A percentile compares a stretch with the other conserved stretches of the same genome.
Conservation (phyloP, 2,888 invertebrate genomes). For the Darwinula stevensoni region DNA sequence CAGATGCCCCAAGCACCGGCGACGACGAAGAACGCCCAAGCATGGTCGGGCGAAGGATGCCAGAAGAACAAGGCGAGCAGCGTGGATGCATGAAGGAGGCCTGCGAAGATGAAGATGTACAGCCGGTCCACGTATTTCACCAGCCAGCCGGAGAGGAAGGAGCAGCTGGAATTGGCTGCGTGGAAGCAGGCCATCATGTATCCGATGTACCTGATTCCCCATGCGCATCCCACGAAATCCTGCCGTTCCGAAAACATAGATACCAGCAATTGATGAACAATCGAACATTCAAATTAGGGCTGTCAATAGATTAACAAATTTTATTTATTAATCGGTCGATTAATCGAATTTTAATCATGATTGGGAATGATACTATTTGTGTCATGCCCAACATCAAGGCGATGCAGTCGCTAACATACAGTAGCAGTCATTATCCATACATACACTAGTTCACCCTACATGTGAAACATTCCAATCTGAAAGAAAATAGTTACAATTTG, state of each 20-base stretch:
- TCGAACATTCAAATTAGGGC: too few species aligned
- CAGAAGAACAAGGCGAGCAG: slow-evolving; percentile 53
- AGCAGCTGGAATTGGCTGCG: slow-evolving; percentile 68
- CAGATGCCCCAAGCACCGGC: slow-evolving; percentile 80
- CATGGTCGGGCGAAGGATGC: slow-evolving; percentile 49
- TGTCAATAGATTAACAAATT: too few species aligned
- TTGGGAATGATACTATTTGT: too few species aligned
- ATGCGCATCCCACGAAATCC: slow-evolving; percentile 1
- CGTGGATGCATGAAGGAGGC: slow-evolving; percentile 16
- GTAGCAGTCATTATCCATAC: too few species aligned
- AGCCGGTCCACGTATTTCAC: slow-evolving; percentile 75
- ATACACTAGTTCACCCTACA: too few species aligned
- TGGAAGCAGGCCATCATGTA: slow-evolving; percentile 95
- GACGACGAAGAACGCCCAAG: slow-evolving; percentile 54
- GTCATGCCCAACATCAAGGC: too few species aligned
- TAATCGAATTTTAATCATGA: too few species aligned
- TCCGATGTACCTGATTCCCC: slow-evolving; percentile 39
- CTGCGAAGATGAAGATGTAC: slow-evolving; percentile 33
- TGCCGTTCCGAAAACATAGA: neutral
- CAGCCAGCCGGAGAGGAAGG: slow-evolving; percentile 59
- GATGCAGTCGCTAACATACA: too few species aligned
- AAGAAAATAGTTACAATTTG: too few species aligned
- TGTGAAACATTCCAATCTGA: too few species aligned
- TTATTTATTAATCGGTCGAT: too few species aligned
- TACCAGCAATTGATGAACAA: too few species aligned